These are phyloP conservation scores for Anhinga rufa DNA, from an alignment of 2,113 vertebrate species.

Conservation along the genomic window DNA sequence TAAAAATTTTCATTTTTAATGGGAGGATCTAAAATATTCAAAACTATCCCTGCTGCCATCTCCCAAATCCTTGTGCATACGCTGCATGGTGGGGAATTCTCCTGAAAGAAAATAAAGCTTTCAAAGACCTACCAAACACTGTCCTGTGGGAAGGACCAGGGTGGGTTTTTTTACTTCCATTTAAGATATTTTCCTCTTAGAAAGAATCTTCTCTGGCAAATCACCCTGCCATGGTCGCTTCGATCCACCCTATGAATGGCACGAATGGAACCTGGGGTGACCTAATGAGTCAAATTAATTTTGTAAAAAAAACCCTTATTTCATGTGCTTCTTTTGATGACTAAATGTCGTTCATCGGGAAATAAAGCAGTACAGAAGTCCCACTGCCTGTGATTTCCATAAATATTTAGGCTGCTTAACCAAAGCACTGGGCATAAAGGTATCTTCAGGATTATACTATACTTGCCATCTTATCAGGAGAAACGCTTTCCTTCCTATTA, in stretches of 20 bases:
- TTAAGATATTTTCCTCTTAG: not conserved
- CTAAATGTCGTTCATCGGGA: not conserved
- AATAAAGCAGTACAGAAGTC: not conserved
- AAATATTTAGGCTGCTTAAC: slow-evolving; percentile 36
- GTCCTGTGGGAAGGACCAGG: not conserved
- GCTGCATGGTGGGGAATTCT: not conserved
- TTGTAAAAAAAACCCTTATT: not conserved
- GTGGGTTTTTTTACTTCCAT: not conserved
- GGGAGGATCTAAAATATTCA: not conserved
- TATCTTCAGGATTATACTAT: slow-evolving; percentile 17
- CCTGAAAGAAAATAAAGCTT: not conserved
- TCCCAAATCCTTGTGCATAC: not conserved
- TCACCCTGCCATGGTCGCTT: not conserved
- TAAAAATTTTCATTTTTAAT: not conserved
- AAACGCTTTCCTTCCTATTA: not conserved
- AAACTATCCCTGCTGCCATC: not conserved
- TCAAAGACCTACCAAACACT: not conserved
- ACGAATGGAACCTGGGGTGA: not conserved
- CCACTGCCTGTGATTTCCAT: not conserved
- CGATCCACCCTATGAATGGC: not conserved
- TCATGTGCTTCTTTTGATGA: slow-evolving; percentile 31
- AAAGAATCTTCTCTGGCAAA: not conserved
- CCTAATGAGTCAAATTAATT: not conserved
- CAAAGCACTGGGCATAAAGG: not conserved
- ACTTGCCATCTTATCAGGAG: not conserved